Evolutionary conservation across 2,113 vertebrate genomes (phyloP).

Genomic region (Dasypus novemcinctus): DNA sequence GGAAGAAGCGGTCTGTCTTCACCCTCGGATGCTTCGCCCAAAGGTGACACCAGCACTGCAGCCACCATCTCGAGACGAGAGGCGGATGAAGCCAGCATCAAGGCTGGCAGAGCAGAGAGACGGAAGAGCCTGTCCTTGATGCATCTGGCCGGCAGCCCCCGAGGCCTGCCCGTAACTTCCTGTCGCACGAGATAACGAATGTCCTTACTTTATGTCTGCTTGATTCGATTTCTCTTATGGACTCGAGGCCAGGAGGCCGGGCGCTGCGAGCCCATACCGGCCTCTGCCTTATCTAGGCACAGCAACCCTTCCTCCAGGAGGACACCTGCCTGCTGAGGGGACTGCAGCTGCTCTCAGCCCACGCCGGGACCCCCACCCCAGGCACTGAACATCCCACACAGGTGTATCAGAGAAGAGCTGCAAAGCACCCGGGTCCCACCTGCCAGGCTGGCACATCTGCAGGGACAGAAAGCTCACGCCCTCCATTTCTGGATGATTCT

Average conservation of each 20-base stretch:
- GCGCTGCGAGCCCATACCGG: rapidly evolving
- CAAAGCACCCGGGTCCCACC: background rate
- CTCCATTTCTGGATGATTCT: background rate
- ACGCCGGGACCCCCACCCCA: background rate
- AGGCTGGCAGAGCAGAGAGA: background rate
- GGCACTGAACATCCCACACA: background rate
- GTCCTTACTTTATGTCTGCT: background rate
- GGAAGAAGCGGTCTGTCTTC: background rate
- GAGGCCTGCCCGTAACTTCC: background rate
- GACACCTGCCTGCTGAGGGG: too few relatives aligned
- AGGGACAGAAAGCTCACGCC: background rate
- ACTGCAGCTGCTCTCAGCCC: background rate
- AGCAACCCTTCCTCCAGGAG: background rate
- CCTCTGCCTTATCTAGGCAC: background rate
- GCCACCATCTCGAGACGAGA: background rate
- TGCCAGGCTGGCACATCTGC: background rate
- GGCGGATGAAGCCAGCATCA: background rate
- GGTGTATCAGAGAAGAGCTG: background rate
- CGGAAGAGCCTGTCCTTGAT: background rate
- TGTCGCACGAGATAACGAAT: rapidly evolving
- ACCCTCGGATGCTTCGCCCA: background rate
- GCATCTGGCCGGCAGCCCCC: background rate
- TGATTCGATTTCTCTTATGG: background rate
- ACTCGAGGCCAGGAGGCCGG: background rate
- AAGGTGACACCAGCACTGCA: background rate